Base-by-base conservation (phyloP, 2,797 vertebrate genomes). In the Eulemur mongoz region DNA sequence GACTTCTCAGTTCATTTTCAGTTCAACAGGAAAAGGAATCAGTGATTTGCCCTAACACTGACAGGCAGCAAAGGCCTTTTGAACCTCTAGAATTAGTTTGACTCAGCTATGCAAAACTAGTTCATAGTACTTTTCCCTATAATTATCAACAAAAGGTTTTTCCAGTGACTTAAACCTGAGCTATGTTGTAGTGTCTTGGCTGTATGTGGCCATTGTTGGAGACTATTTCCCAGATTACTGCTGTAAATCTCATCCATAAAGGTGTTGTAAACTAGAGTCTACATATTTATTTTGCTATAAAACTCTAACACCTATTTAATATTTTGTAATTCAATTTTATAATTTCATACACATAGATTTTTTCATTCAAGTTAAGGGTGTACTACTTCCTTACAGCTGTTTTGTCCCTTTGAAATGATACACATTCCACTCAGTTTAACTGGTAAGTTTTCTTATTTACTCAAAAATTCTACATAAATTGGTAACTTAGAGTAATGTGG, bases 51-150 rank as follows among this genome's bases (percentile, higher is more conserved):
- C 27, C 93, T 57, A 83, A 96, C 35, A 79, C 18, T 43, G 30
- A 86, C 10, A 94, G 72, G n/a, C 95, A 95, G 84, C 85, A 95
- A 96, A 90, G 48, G 32, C 32, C 40, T 75, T 85, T 82, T 72
- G 20, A 91, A 76, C n/a, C 82, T 7, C 40, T 35, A 83, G 14
- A 94, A 78, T 30, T 35, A 50, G 59, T 80, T 87, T 93, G 57
- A 73, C 30, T 69, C 65, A 67, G 6, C 20, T 87, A 92, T 43
- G 32, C 54, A 78, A 81, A 96, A 90, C 25, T 52, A 57, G 52
- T 22, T 84, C 22, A 72, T 25, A 52, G 2, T 61, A 89, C 20
- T 90, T 78, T 94, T 83, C 38, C 20, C 40, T 89, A 91, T 52
- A 59, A 92, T 54, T 35, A 76, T 35, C 15, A 90, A 79, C n/a